Evolutionary conservation across 1,140 invertebrate species (phyloP).

Genomic region (Helicoverpa armigera): DNA sequence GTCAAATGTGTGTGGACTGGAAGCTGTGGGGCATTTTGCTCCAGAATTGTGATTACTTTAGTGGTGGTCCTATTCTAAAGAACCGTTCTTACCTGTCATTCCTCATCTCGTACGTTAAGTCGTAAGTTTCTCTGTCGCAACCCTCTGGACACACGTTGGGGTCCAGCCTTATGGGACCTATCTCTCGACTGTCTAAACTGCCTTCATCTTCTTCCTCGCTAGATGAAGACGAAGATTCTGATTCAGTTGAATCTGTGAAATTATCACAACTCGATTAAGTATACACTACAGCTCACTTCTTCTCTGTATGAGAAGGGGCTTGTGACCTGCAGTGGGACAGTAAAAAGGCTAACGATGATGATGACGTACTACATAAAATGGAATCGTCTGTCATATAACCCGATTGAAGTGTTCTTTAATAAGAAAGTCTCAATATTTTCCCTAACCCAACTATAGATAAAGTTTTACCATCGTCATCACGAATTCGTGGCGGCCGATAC

Average conservation of each 20-base stretch:
- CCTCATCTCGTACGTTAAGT: conserved; percentile 88
- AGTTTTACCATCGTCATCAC: conserved; percentile 73
- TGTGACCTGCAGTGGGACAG: too few relatives aligned
- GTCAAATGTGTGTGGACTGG: too few relatives aligned
- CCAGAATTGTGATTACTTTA: too few relatives aligned
- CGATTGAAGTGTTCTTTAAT: too few relatives aligned
- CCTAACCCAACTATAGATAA: too few relatives aligned
- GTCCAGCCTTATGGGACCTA: conserved; percentile 89
- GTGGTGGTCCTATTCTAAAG: too few relatives aligned
- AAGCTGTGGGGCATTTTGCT: too few relatives aligned
- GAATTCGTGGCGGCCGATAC: conserved; percentile 87
- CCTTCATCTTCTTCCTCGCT: conserved; percentile 88
- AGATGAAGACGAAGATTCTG: conserved; percentile 85
- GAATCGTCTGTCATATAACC: too few relatives aligned
- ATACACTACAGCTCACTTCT: background rate
- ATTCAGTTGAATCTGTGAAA: conserved; percentile 75
- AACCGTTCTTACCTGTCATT: conserved; percentile 83
- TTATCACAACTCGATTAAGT: conserved; percentile 18
- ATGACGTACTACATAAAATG: too few relatives aligned
- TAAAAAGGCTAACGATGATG: too few relatives aligned
- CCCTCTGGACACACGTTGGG: conserved; percentile 92
- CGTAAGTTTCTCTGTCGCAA: conserved; percentile 90
- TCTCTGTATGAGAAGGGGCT: too few relatives aligned
- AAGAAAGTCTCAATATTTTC: too few relatives aligned
- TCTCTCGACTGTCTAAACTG: conserved; percentile 88